A percentile compares a stretch with the other conserved stretches of the same genome.
These are phyloP conservation scores for Phytoseiulus persimilis DNA, from an alignment of 2,888 invertebrate species.

Conservation along the genomic window DNA sequence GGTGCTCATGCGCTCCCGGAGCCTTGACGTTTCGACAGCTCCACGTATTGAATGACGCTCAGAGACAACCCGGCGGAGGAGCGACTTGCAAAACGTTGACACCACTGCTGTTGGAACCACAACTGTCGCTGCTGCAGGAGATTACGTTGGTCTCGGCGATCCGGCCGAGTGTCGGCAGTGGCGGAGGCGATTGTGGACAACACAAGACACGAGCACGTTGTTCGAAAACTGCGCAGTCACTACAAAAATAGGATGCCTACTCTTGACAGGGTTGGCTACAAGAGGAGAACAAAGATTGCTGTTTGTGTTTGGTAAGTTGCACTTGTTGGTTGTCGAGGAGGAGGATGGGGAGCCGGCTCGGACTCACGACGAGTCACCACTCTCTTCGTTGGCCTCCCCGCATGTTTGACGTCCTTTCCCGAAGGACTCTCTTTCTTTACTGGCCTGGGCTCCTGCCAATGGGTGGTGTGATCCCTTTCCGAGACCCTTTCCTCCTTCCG, in stretches of 20 bases:
- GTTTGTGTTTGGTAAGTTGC: neutral
- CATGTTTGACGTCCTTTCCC: neutral
- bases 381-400: constrained; percentile 5
- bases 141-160: neutral
- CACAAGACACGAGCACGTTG: neutral
- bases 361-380: neutral
- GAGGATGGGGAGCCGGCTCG: constrained; percentile 5
- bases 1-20: too few relatives aligned
- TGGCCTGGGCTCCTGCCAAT: neutral
- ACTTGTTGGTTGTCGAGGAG: constrained; percentile 5
- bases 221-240: neutral
- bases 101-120: neutral
- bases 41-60: neutral
- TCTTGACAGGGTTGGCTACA: neutral
- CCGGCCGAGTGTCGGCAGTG: neutral
- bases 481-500: neutral
- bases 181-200: neutral
- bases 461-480: neutral
- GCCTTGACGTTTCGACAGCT: neutral
- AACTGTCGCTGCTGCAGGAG: neutral
- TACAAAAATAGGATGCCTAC: neutral
- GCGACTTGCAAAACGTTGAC: neutral
- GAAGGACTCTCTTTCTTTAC: neutral
- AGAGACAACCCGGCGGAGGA: neutral
- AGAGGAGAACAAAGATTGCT: neutral